phyloP scores from a whole-genome alignment of 2,888 invertebrate species.

The Pyrrhosoma nymphula region DNA sequence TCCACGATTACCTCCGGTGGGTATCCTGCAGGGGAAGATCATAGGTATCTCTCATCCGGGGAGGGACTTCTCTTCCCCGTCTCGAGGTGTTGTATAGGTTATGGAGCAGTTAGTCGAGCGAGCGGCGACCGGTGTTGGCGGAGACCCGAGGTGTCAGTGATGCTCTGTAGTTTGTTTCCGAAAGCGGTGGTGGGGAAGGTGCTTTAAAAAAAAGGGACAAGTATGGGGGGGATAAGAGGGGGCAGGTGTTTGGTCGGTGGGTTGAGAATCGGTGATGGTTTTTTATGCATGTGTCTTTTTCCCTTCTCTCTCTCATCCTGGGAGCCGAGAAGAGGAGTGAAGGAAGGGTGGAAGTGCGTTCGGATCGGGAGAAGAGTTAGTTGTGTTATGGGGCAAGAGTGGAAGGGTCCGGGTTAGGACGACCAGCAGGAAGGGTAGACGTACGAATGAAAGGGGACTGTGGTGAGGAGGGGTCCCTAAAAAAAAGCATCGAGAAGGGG shows the following conservation, averaged over 20 bases:
- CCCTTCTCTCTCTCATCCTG: background rate
- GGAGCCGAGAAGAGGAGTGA: background rate
- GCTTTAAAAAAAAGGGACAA: background rate
- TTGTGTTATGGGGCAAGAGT: background rate
- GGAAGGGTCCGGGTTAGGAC: background rate
- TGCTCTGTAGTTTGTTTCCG: conserved; percentile 22
- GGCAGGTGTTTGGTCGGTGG: conserved; percentile 32
- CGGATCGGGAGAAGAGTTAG: background rate
- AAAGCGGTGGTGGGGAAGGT: background rate
- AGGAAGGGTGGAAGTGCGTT: no score
- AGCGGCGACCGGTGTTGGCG: background rate
- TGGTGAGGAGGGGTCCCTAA: background rate
- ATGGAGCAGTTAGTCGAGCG: background rate
- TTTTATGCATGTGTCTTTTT: background rate
- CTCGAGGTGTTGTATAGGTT: conserved; percentile 1
- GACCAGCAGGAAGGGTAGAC: background rate
- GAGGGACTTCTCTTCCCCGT: background rate
- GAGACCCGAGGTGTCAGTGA: conserved; percentile 31
- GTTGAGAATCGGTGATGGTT: background rate
- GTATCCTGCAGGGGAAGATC: background rate
- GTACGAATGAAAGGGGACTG: background rate
- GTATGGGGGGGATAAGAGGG: background rate
- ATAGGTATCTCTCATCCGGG: background rate
- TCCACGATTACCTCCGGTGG: background rate
- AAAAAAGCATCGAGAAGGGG: conserved; percentile 19